Percentiles rank a stretch among this genome's conserved stretches.
These are phyloP conservation scores for Saxidomus purpurata DNA, from an alignment of 1,140 invertebrate species.

Conservation along the genomic window DNA sequence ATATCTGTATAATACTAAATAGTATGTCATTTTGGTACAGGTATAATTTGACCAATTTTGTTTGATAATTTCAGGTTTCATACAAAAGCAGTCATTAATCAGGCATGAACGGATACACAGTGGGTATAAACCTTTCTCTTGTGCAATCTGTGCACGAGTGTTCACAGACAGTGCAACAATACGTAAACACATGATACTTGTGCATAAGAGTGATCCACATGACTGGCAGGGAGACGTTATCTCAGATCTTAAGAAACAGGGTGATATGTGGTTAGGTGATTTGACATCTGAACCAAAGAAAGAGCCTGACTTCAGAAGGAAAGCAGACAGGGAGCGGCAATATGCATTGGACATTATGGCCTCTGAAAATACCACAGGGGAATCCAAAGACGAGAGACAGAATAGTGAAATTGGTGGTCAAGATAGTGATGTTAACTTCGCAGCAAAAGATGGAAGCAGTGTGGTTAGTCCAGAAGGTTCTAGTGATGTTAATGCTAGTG, in stretches of 20 bases:
- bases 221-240: slow-evolving; percentile 75
- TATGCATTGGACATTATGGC: neutral
- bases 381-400: neutral
- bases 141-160: slow-evolving; percentile 76
- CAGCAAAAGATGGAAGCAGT: neutral
- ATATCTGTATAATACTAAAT: no score
- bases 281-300: slow-evolving; percentile 23
- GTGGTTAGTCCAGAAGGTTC: neutral
- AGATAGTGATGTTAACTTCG: neutral
- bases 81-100: slow-evolving; percentile 80
- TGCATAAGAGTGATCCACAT: slow-evolving; percentile 77
- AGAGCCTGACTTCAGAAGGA: slow-evolving; percentile 27
- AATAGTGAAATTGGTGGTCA: neutral
- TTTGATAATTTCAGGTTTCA: slow-evolving; percentile 78
- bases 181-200: slow-evolving; percentile 82
- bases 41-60: no score
- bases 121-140: slow-evolving; percentile 80
- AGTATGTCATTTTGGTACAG: no score
- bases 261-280: slow-evolving; percentile 25
- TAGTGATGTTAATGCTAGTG: neutral
- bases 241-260: slow-evolving; percentile 49
- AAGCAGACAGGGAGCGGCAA: slow-evolving; percentile 20
- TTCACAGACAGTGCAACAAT: slow-evolving; percentile 83
- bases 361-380: neutral
- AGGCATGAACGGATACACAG: slow-evolving; percentile 75